Evolutionary conservation across 2,888 invertebrate genomes (phyloP), one percentile per base, ranked within the genome.

Genomic region (Chrysolina oricalcia): DNA sequence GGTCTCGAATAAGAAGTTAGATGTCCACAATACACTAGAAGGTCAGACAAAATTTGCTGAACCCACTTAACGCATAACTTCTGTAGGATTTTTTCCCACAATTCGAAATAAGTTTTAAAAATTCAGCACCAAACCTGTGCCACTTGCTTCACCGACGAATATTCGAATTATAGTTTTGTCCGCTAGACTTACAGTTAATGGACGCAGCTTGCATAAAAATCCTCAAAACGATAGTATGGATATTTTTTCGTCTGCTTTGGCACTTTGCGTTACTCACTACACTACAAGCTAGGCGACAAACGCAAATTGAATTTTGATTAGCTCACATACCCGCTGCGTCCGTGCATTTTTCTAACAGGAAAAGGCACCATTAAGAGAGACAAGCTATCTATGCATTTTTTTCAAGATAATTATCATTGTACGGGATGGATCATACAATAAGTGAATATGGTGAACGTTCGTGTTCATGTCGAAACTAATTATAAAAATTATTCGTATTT

Each of bases 181-280:
- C 80, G 80, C 79, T 80, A 78, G 75, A 78, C 65, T 78, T 78
- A 81, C 81, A 77, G 81, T 76, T 78, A 78, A 59, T 53, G 41
- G 19, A 80, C 79, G 80, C 56, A 40, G 6, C 43, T 19, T 70
- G 80, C 76, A 81, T 81, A 74, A 73, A 63, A 68, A 77, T 70
- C 68, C 43, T 67, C 17, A 5, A 17, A 70, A 69, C 73, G 66
- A 70, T 62, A 56, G 59, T 66, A 66, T 48, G 50, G 23, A 50
- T 46, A 67, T 73, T 76, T 68, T n/a, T 76, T 76, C 64, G 80
- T 77, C 76, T 76, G 72, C 70, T 66, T 77, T 70, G 41, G 70
- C 74, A 68, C 68, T 66, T 48, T 23, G 69, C 46, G 41, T 68
- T 71, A 72, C 71, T 63, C 73, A 64, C 73, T 35, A 53, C 73